Percentiles rank a stretch among this genome's conserved stretches.
These are phyloP conservation scores for Falco naumanni DNA, from an alignment of 2,797 vertebrate species.

Conservation along the genomic window DNA sequence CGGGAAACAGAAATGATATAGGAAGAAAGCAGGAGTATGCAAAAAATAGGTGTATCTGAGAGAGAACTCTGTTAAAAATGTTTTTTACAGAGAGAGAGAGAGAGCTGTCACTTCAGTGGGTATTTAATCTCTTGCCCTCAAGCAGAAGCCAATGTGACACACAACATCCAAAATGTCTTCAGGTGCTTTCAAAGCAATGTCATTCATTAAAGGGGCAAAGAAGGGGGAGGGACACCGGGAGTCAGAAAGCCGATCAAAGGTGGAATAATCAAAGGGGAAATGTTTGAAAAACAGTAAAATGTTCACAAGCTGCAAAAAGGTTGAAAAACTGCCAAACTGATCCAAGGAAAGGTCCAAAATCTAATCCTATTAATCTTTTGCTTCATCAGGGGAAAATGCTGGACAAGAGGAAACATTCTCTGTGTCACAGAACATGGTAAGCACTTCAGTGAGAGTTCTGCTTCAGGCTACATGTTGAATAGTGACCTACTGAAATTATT, in stretches of 20 bases:
- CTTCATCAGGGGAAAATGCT: slow-evolving; percentile 34
- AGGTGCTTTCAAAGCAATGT: background rate
- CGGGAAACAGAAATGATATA: background rate
- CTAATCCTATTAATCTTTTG: slow-evolving; percentile 60
- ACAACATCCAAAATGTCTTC: background rate
- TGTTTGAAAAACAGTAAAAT: background rate
- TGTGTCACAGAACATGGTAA: background rate
- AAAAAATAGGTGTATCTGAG: background rate
- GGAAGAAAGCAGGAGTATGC: background rate
- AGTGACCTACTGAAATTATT: slow-evolving; percentile 65
- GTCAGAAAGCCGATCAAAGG: background rate
- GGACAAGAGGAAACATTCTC: slow-evolving; percentile 33
- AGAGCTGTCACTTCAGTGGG: background rate
- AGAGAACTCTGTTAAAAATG: background rate
- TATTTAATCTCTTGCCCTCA: background rate
- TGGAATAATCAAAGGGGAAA: slow-evolving; percentile 12
- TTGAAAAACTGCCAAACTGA: slow-evolving; percentile 2
- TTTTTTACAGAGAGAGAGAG: background rate
- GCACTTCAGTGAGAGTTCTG: background rate
- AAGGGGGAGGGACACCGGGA: background rate
- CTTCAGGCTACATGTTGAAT: slow-evolving; percentile 21
- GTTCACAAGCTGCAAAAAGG: background rate
- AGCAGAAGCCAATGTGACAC: background rate
- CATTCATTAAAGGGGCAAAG: background rate
- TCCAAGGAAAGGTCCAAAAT: slow-evolving; percentile 1